Evolutionary conservation across 2,888 invertebrate species (phyloP).

Genomic region (Malacosoma neustria): DNA sequence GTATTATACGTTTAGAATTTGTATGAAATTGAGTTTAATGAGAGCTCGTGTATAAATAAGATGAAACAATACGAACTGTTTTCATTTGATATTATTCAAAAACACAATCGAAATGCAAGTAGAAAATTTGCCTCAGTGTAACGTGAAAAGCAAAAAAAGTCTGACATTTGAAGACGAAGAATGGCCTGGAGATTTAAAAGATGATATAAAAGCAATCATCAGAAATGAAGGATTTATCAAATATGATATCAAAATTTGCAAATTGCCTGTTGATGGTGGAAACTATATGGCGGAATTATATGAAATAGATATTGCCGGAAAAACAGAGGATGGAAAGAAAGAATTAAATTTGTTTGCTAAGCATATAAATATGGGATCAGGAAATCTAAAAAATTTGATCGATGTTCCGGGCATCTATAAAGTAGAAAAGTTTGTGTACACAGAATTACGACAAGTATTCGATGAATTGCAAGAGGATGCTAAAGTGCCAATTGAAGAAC

Average conservation of each 20-base stretch:
- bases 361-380: conserved; percentile 15
- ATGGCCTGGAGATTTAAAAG: conserved; percentile 11
- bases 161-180: background rate
- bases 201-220: conserved; percentile 14
- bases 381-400: conserved; percentile 12
- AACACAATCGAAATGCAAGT: background rate
- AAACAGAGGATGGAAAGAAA: conserved; percentile 24
- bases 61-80: no score
- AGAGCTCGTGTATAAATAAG: no score
- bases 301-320: conserved; percentile 32
- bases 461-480: conserved; percentile 30
- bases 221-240: conserved; percentile 21
- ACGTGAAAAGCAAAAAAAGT: background rate
- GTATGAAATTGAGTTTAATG: no score
- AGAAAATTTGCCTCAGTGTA: background rate
- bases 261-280: conserved; percentile 28
- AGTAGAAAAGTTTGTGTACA: conserved; percentile 31
- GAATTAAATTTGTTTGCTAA: conserved; percentile 39
- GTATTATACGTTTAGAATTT: no score
- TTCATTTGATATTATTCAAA: no score
- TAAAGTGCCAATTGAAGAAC: conserved; percentile 25
- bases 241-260: conserved; percentile 17
- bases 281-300: conserved; percentile 32
- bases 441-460: conserved; percentile 28
- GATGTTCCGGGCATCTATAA: conserved; percentile 20